Evolutionary conservation across 2,113 vertebrate genomes (phyloP).

Genomic region (Pituophis catenifer): DNA sequence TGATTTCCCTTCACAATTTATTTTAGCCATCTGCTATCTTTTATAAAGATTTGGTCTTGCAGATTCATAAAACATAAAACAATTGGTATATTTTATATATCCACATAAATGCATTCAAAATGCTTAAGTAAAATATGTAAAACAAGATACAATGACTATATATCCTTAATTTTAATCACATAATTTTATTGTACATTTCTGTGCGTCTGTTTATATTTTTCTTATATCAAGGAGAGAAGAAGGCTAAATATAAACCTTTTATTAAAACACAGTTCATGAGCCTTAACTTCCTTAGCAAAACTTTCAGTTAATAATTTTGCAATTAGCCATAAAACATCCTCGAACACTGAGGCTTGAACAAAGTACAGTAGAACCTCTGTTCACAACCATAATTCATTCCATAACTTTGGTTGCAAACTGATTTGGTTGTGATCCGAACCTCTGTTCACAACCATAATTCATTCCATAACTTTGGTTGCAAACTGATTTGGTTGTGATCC

Average conservation of each 20-base stretch:
- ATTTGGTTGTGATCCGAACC: no score
- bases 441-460: no score
- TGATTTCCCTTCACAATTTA: slow-evolving; percentile 54
- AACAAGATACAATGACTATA: background rate
- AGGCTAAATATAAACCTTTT: background rate
- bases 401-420: no score
- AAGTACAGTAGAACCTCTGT: background rate
- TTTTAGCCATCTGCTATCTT: slow-evolving; percentile 53
- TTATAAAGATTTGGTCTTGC: slow-evolving; percentile 31
- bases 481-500: no score
- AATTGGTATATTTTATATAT: background rate
- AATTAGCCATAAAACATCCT: background rate
- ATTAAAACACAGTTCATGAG: background rate
- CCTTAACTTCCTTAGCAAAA: background rate
- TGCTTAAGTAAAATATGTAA: background rate
- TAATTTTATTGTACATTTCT: background rate
- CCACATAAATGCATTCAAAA: background rate
- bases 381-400: no score
- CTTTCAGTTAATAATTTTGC: background rate
- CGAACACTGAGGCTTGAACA: background rate
- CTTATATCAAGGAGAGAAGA: background rate
- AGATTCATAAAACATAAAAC: slow-evolving; percentile 26
- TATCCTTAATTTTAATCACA: background rate
- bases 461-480: no score
- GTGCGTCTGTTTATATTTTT: background rate